Conservation (phyloP, 2,888 invertebrate species). For the Gymnocheta viridis region DNA sequence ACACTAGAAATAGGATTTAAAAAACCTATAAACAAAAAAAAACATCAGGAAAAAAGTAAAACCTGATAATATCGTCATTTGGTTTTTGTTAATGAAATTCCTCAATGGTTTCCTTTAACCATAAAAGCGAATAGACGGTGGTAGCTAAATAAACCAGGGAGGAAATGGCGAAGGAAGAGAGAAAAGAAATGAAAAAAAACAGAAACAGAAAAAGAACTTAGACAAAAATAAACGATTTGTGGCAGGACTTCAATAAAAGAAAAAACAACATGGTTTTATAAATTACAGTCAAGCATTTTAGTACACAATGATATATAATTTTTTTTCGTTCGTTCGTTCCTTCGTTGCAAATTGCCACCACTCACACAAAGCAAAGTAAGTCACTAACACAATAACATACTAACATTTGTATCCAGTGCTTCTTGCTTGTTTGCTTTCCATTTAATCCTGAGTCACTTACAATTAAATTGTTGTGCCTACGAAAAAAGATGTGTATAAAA, state of each 20-base stretch:
- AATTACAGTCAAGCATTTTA: constrained; percentile 1
- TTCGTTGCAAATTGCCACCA: background rate
- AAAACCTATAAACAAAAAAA: background rate
- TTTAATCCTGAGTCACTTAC: constrained; percentile 60
- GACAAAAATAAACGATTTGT: constrained; percentile 46
- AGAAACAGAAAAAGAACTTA: constrained; percentile 10
- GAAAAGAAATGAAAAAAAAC: background rate
- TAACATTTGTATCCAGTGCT: background rate
- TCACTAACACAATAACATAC: constrained; percentile 1
- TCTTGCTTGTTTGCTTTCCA: constrained; percentile 15
- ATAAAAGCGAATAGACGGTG: constrained; percentile 11
- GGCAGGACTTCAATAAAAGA: constrained; percentile 44
- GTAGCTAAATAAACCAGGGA: background rate
- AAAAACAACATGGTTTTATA: constrained; percentile 18
- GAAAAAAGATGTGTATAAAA: constrained; percentile 13
- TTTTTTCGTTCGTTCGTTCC: too few relatives aligned
- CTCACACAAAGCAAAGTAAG: background rate
- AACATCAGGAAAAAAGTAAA: background rate
- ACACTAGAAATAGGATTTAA: background rate
- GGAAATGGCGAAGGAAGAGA: background rate
- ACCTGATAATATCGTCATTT: constrained; percentile 58
- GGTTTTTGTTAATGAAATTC: constrained; percentile 63
- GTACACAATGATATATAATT: background rate
- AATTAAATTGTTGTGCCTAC: constrained; percentile 61
- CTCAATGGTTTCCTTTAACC: constrained; percentile 45